A percentile compares a stretch with the other conserved stretches of the same genome.
phyloP scores from a whole-genome alignment of 2,888 invertebrate genomes.

The Orthonevra nobilis region DNA sequence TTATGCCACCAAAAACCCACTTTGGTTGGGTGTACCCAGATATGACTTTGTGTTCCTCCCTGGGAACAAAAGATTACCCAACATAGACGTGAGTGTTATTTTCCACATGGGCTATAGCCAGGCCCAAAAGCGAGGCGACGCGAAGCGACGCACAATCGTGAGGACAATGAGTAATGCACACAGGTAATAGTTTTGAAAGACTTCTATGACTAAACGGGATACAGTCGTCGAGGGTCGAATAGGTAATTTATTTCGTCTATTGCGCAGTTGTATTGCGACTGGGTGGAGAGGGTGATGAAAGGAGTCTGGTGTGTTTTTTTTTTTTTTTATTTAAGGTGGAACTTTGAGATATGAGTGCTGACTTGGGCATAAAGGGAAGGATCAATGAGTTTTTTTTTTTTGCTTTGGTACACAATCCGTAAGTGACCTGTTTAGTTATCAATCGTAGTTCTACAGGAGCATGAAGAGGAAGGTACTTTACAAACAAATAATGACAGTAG shows the following conservation, averaged over 20 bases:
- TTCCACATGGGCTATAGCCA: conserved; percentile 57
- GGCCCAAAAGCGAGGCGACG: background rate
- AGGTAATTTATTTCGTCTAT: conserved; percentile 43
- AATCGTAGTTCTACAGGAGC: too few species aligned
- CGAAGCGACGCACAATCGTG: conserved; percentile 3
- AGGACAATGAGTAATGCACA: conserved; percentile 66
- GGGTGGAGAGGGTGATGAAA: background rate
- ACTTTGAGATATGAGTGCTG: too few species aligned
- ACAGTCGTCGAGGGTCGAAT: conserved; percentile 54
- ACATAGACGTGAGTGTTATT: conserved; percentile 44
- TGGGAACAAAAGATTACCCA: conserved; percentile 68
- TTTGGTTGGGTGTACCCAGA: conserved; percentile 34
- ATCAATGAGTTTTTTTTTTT: too few species aligned
- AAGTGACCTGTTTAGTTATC: too few species aligned
- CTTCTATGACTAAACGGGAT: conserved; percentile 55
- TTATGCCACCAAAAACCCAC: conserved; percentile 58
- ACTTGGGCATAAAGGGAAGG: too few species aligned
- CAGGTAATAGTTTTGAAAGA: conserved; percentile 56
- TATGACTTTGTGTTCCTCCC: conserved; percentile 37
- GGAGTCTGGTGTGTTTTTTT: background rate
- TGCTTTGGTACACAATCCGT: too few species aligned
- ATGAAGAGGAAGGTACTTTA: too few species aligned
- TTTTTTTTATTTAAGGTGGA: background rate
- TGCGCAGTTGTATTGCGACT: conserved; percentile 23
- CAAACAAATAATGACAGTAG: too few species aligned